Evolutionary conservation across 2,797 vertebrate genomes (phyloP), one percentile per base, ranked within the genome.

Genomic region (Aplochiton taeniatus): DNA sequence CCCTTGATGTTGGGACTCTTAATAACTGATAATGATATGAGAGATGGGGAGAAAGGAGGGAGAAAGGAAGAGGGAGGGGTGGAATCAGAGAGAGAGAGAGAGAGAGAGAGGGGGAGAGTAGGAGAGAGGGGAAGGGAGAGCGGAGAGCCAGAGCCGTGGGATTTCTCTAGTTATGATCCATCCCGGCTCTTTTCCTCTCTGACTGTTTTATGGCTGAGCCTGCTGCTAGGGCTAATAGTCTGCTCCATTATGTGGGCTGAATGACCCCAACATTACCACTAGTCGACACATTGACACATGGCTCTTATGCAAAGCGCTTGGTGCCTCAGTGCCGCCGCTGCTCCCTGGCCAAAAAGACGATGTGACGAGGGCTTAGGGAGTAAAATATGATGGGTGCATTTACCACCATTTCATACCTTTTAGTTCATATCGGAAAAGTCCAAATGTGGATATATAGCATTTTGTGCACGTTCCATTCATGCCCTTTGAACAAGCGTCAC

Each of bases 201-300:
- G 83, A 87, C 78, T 76, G 61, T 80, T 85, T 87, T 85, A 87
- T 86, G 82, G 81, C 77, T 76, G 70, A 69, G 80, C 80, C 83
- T 81, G 84, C 87, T 79, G 86, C 69, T 79, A 61, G 67, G 62
- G 76, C 79, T 87, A 85, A 88, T 86, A 82, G 78, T 81, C 79
- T 76, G 71, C 74, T 83, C 82, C 79, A 85, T 87, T 87, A 84
- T 78, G 72, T 72, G 76, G 31, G 31, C 66, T 83, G 74, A 66
- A 72, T 83, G 86, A 83, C 82, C 82, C 79, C 70, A 52, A 73
- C 78, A 76, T 31, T 14, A 56, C n/a, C 14, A 52, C 17, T 16
- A 52, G 7, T 9, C 11, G 19, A 20, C 31, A 31, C 31, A 31
- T 31, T 31, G 31, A 31, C 31, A 31, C 31, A 31, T 31, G 31